A percentile compares a stretch with the other conserved stretches of the same genome.
Evolutionary conservation across 2,113 vertebrate genomes (phyloP).

Genomic region (Hippocampus mohnikei): DNA sequence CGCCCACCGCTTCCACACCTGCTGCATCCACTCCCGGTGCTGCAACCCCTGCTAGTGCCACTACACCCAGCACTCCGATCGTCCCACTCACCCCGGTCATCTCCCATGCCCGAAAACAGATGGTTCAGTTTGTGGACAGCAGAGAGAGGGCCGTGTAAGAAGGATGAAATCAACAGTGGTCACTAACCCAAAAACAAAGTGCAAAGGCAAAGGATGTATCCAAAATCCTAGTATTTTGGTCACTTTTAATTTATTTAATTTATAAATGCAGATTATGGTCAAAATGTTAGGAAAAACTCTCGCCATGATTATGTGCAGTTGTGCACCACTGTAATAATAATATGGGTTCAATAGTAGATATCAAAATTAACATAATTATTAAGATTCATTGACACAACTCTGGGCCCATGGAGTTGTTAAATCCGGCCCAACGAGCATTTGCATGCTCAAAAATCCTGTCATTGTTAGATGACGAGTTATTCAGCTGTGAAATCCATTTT

Average conservation of each 20-base stretch:
- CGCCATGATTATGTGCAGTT: neutral
- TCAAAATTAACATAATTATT: neutral
- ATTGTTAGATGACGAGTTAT: neutral
- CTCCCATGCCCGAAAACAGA: constrained; percentile 64
- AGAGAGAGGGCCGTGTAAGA: constrained; percentile 57
- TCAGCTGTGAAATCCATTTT: neutral
- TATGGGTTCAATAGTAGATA: neutral
- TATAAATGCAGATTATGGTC: neutral
- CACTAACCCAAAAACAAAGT: neutral
- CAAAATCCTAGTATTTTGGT: neutral
- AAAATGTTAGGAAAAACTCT: neutral
- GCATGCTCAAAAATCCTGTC: neutral
- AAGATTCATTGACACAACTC: neutral
- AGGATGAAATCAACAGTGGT: neutral
- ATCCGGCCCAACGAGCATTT: neutral
- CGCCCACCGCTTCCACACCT: constrained; percentile 23
- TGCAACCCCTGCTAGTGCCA: constrained; percentile 26
- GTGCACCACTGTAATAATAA: no score
- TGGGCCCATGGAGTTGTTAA: neutral
- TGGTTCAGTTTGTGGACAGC: constrained; percentile 61
- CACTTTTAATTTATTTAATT: neutral
- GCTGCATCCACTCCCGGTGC: constrained; percentile 21
- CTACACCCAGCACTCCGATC: constrained; percentile 34
- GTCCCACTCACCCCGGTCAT: constrained; percentile 61
- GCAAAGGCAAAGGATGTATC: neutral